A percentile compares a stretch with the other conserved stretches of the same genome.
phyloP scores from a whole-genome alignment of 1,140 invertebrate species.

The Ostrea denselamellosa region DNA sequence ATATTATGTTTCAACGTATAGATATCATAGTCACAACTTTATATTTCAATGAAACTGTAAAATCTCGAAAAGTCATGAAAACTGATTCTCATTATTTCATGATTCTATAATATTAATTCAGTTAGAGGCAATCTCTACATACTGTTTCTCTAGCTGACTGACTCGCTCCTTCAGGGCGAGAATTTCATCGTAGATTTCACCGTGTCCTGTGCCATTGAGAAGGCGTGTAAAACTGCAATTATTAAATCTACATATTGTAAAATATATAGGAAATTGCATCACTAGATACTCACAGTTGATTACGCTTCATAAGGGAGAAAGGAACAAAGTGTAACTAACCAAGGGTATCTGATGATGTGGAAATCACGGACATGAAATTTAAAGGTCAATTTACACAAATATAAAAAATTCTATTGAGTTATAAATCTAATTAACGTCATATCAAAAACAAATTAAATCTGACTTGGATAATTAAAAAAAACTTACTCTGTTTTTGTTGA shows the following conservation, averaged over 20 bases:
- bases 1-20: neutral
- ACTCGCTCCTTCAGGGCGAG: neutral
- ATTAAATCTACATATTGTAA: neutral
- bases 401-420: neutral
- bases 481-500: conserved; percentile 30
- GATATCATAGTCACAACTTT: too few relatives aligned
- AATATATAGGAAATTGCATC: neutral
- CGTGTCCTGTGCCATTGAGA: neutral
- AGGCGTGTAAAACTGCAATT: neutral
- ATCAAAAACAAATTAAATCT: neutral
- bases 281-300: too few relatives aligned
- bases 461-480: too few relatives aligned
- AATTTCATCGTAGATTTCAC: conserved; percentile 7
- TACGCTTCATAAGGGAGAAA: neutral
- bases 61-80: neutral
- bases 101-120: neutral
- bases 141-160: conserved; percentile 7
- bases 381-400: neutral
- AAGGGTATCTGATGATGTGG: neutral
- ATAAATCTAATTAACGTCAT: neutral
- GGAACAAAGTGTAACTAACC: neutral
- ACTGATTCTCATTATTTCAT: neutral
- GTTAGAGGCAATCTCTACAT: neutral
- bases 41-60: neutral
- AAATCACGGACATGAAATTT: neutral